Conservation (phyloP, 2,797 vertebrate species). For the Rhinogobio ventralis region DNA sequence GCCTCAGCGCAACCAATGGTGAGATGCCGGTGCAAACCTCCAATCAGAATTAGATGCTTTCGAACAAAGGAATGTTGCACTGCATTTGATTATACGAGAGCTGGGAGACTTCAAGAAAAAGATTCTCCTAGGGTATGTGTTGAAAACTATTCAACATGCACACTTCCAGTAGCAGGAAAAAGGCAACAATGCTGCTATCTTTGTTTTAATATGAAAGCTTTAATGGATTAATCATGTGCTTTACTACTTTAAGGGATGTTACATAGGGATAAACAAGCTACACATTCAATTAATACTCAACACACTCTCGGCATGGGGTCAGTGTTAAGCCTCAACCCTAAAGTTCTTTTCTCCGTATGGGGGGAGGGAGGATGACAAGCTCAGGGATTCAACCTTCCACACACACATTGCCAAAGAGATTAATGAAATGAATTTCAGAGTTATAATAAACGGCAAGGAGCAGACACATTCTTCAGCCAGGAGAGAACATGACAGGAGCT, state of each 20-base stretch:
- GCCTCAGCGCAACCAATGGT: slow-evolving; percentile 58
- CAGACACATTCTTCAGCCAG: slow-evolving; percentile 50
- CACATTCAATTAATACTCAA: slow-evolving; percentile 77
- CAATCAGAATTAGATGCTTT: slow-evolving; percentile 62
- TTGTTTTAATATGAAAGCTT: slow-evolving; percentile 42
- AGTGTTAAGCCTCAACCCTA: slow-evolving; percentile 65
- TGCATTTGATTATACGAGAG: slow-evolving; percentile 59
- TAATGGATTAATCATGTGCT: slow-evolving; percentile 54
- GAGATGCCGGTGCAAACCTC: slow-evolving; percentile 50
- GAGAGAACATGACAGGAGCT: slow-evolving; percentile 42
- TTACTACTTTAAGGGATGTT: slow-evolving; percentile 64
- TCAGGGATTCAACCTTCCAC: slow-evolving; percentile 60
- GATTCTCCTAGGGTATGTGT: slow-evolving; percentile 50
- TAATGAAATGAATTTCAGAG: slow-evolving; percentile 61
- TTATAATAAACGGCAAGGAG: slow-evolving; percentile 59
- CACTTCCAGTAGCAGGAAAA: slow-evolving; percentile 33
- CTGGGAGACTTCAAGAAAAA: slow-evolving; percentile 51
- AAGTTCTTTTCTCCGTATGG: slow-evolving; percentile 64
- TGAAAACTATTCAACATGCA: slow-evolving; percentile 46
- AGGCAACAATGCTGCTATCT: slow-evolving; percentile 11
- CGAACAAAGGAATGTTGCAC: slow-evolving; percentile 64
- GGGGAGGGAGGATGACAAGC: slow-evolving; percentile 51
- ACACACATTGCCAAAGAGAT: slow-evolving; percentile 63
- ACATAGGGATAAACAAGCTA: slow-evolving; percentile 72
- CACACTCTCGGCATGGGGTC: slow-evolving; percentile 75